Percentiles rank a stretch among this genome's conserved stretches.
Conservation (phyloP, 35 echinoderm and acorn worm genomes). For the Diadema setosum region DNA sequence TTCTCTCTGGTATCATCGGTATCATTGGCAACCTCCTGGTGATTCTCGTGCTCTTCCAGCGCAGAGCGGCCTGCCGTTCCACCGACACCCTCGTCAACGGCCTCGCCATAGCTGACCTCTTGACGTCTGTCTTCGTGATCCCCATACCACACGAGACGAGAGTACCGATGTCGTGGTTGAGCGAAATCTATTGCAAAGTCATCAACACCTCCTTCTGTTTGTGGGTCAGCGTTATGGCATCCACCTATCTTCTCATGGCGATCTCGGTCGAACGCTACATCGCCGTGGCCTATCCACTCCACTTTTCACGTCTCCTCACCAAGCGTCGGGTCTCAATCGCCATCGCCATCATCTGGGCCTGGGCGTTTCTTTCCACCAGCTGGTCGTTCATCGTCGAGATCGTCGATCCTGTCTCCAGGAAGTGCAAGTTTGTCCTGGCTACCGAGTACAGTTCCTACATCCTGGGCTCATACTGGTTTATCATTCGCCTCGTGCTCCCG, state of each 20-base stretch:
- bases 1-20: slow-evolving; percentile 3
- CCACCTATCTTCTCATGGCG: background rate
- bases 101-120: slow-evolving; percentile 26
- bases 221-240: slow-evolving; percentile 12
- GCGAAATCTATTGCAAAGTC: slow-evolving; percentile 10
- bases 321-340: background rate
- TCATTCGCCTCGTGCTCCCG: background rate
- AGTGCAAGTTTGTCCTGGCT: background rate
- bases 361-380: background rate
- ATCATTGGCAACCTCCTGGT: slow-evolving; percentile 26
- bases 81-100: background rate
- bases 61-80: background rate
- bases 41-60: background rate
- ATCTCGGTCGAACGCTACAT: slow-evolving; percentile 33
- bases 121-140: slow-evolving; percentile 15
- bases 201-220: background rate
- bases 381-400: background rate
- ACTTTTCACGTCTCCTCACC: background rate
- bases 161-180: background rate
- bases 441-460: background rate
- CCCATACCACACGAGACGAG: background rate
- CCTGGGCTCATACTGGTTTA: background rate
- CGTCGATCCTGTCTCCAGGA: background rate
- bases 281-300: slow-evolving; percentile 8
- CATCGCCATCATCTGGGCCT: background rate